These are phyloP conservation scores for Drosophila pectinifera DNA, from an alignment of 1,140 invertebrate species.

Conservation along the genomic window DNA sequence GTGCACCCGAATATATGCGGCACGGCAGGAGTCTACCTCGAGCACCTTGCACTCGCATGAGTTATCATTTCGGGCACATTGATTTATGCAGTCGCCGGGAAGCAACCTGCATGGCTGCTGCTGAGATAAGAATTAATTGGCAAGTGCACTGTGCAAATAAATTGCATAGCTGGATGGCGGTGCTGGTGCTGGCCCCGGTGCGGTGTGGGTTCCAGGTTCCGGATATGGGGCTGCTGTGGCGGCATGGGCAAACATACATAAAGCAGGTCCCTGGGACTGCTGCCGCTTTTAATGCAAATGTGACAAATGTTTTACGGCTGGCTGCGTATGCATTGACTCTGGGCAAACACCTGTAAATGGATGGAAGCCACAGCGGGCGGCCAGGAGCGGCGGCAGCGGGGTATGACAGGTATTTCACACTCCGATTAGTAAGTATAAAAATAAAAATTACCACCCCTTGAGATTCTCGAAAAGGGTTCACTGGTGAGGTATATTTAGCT, in stretches of 20 bases:
- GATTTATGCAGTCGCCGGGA: slow-evolving; percentile 76
- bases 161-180: slow-evolving; percentile 54
- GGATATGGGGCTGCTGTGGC: background rate
- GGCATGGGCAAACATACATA: slow-evolving; percentile 36
- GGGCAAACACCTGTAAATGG: slow-evolving; percentile 80
- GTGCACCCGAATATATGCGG: slow-evolving; percentile 43
- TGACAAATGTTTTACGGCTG: slow-evolving; percentile 82
- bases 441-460: background rate
- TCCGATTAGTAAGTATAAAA: background rate
- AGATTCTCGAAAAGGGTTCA: background rate
- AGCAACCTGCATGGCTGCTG: slow-evolving; percentile 73
- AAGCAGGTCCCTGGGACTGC: slow-evolving; percentile 32
- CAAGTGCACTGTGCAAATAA: slow-evolving; percentile 80
- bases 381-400: slow-evolving; percentile 23
- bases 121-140: slow-evolving; percentile 82
- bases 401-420: background rate
- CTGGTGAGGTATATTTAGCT: background rate
- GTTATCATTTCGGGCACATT: slow-evolving; percentile 75
- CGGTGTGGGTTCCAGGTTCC: background rate
- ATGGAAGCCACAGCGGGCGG: slow-evolving; percentile 62
- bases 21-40: background rate
- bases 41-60: slow-evolving; percentile 58
- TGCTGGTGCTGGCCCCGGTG: background rate
- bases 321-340: slow-evolving; percentile 75
- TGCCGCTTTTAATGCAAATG: slow-evolving; percentile 79